Evolutionary conservation across 2,797 vertebrate genomes (phyloP), one percentile per base, ranked within the genome.

Genomic region (Rhynchotus rufescens): DNA sequence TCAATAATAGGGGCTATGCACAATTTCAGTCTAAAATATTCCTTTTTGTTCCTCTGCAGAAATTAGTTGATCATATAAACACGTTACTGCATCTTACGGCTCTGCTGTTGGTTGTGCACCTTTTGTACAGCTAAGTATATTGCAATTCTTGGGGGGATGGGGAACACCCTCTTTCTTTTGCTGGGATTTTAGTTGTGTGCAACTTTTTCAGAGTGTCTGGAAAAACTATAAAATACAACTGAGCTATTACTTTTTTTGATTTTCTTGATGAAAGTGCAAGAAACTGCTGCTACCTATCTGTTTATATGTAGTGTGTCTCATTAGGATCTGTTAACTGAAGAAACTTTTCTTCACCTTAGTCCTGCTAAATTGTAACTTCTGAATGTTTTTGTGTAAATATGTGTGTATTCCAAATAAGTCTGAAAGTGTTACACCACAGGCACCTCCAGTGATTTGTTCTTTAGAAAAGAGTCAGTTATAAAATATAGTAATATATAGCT

Each of bases 381-480:
- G 95, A 97, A 94, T 96, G 93, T 96, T 92, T 85, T 82, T 97
- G 92, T 66, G 97, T 98, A 98, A 98, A 98, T 98, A 98, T 91
- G 94, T 80, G 97, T 98, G 98, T 98, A 98, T 98, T 98, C 95
- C 97, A 98, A 98, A 98, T 98, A 98, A 98, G 98, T 98, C 98
- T 98, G 98, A 98, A 98, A 98, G 98, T 97, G 98, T 97, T 97
- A 94, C 84, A 86, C 95, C 88, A 88, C 96, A 89, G 94, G 84
- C 90, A 89, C 92, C 64, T 84, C 36, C 64, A 88, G 78, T 83
- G 62, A 92, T 81, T 82, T 75, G 74, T 89, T 90, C 84, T 77
- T 80, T 64, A 68, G 51, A 90, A 83, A 71, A 84, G 25, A 69
- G 49, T 57, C 51, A 88, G 65, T 79, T 96, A 84, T 66, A 81